Base-by-base conservation (phyloP, 2,797 vertebrate species). In the Glyptemys insculpta region DNA sequence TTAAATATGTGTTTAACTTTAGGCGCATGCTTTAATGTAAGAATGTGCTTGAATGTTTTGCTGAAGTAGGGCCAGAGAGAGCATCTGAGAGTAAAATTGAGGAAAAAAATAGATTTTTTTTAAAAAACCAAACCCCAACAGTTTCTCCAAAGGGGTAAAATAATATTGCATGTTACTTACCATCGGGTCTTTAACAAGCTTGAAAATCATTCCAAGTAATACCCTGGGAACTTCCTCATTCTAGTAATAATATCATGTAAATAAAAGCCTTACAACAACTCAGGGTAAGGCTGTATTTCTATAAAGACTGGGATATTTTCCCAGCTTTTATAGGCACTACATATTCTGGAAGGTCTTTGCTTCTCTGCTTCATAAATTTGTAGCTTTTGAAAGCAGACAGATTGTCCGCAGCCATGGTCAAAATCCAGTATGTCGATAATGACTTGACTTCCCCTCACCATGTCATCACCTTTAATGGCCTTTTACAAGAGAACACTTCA, bases 181-280 rank as follows among this genome's bases (percentile, higher is more conserved):
- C 52, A 86, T 62, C 87, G 8, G 88, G 89, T 65, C 79, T 53
- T 81, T 65, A 92, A 47, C 49, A 88, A 85, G 85, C 76, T 47
- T 79, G 94, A 88, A 94, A 92, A 50, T 34, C 59, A 86, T 88
- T 80, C 81, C 0, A 12, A 87, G 65, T 81, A 79, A 31, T 62
- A 86, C 79, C 53, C 81, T 2, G 1, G 92, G 87, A 94, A 86
- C 79, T 57, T 92, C 79, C 88, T 90, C 53, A 1, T 76, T 92
- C 50, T 93, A 81, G 68, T 95, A 96, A 27, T 6, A 93, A 79
- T 79, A 79, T 47, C 83, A 59, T 1, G 0, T 50, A 93, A 96
- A 95, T 85, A 92, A 92, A 95, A 31, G 59, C 89, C 74, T 95
- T 90, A 74, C 91, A 92, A 88, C 92, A 95, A 95, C 4, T 12